Base-by-base conservation (phyloP, 2,797 vertebrate genomes). In the Chaetophractus vellerosus region DNA sequence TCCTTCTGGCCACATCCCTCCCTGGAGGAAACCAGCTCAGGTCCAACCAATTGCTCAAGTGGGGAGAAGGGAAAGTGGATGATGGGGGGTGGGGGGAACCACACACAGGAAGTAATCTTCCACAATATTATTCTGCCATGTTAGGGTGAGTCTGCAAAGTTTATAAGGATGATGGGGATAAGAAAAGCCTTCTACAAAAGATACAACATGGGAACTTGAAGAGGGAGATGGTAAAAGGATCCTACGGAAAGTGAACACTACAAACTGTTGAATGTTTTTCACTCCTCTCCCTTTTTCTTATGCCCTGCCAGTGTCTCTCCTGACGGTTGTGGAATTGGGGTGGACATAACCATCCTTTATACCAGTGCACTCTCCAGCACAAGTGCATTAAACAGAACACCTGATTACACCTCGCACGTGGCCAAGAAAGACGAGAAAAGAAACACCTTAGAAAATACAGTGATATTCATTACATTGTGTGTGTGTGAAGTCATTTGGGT, bases 391-490 rank as follows among this genome's bases (percentile, higher is more conserved):
- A 63, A 52, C 7, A 57, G 83, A 88, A 74, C 80, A n/a, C 31
- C 78, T 72, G 41, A 48, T 85, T 33, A 57, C 50, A 33, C 64
- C 36, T 36, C 5, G 38, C 26, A n/a, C 12, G 19, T 76, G 72
- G 24, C 55, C 5, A 79, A 90, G 61, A 45, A 90, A 81, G 63
- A 45, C 6, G n/a, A 89, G 87, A 36, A 63, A 84, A 90, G 57
- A 86, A 79, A 69, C 5, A 66, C 23, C 31, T 94, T 74, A 63
- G 52, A 88, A 91, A 92, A 84, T 52, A 90, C 23, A 55, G 18
- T 5, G 21, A 75, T 38, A 48, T 0, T 7, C 59, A 52, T 66
- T 41, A 33, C 33, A 45, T 57, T 61, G 31, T 80, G 59, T 31
- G 28, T 66, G 9, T 21, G 59, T 83, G 78, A 88, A 45, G 28